Conservation (phyloP, 2,888 invertebrate genomes). For the Hybos culiciformis region DNA sequence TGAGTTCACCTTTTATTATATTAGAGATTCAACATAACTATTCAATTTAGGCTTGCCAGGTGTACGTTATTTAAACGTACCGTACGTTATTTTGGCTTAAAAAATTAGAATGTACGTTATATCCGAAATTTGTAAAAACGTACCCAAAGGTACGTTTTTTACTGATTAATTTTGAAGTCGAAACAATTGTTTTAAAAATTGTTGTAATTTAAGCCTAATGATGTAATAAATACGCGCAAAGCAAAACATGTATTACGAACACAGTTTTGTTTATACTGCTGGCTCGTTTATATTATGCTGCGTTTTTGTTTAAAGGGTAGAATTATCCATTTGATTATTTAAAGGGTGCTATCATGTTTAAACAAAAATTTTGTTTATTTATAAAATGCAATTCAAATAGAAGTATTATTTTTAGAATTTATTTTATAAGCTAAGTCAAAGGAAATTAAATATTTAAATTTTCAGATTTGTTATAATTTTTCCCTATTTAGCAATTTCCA, state of each 20-base stretch:
- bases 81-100: no score
- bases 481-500: no score
- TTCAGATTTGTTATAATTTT: not conserved
- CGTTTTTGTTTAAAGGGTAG: not conserved
- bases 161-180: not conserved
- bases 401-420: not conserved
- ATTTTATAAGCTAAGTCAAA: no score
- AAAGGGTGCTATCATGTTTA: not conserved
- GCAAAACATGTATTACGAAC: not conserved
- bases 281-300: slow-evolving; percentile 1
- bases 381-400: not conserved
- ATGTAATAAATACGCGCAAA: not conserved
- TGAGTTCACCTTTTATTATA: no score
- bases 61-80: no score
- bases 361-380: not conserved
- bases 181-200: not conserved
- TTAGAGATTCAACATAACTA: no score
- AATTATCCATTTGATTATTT: not conserved
- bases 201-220: not conserved
- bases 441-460: no score
- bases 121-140: not conserved
- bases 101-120: slow-evolving; percentile 1
- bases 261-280: no score
- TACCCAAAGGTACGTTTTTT: slow-evolving; percentile 1
- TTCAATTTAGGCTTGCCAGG: not conserved